Percentiles rank a stretch among this genome's conserved stretches.
Evolutionary conservation across 2,113 vertebrate species (phyloP).

Genomic region (Cnemophilus loriae): DNA sequence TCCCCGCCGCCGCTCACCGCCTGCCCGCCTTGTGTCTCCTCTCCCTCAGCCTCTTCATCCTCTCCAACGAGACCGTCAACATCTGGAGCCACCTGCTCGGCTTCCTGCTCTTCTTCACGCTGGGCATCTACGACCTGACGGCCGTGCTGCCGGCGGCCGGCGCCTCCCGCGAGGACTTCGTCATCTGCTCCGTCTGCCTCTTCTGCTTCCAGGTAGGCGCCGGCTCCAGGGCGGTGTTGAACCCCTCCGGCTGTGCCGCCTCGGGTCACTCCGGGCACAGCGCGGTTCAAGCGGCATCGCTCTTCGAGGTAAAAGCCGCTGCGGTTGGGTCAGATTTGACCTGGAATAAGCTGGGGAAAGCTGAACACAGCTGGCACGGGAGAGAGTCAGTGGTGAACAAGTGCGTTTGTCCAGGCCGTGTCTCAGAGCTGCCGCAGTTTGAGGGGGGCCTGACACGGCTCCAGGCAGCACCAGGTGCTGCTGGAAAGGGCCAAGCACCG

Average conservation of each 20-base stretch:
- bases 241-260: rapidly evolving
- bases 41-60: constrained; percentile 83
- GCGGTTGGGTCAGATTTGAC: rapidly evolving
- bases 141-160: constrained; percentile 81
- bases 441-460: not conserved
- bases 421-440: too few species aligned
- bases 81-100: constrained; percentile 95
- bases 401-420: rapidly evolving
- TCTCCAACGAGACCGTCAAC: constrained; percentile 93
- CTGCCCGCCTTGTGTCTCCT: not conserved
- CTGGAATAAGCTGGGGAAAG: rapidly evolving
- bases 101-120: constrained; percentile 87
- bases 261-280: too few species aligned
- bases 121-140: constrained; percentile 89
- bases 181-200: constrained; percentile 89
- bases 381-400: not conserved
- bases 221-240: rapidly evolving
- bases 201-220: constrained; percentile 91
- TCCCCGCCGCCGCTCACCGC: not conserved
- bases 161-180: constrained; percentile 89
- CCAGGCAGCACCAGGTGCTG: not conserved
- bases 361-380: rapidly evolving
- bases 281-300: rapidly evolving
- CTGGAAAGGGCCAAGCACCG: not conserved
- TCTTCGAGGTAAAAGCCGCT: rapidly evolving